Evolutionary conservation across 2,888 invertebrate genomes (phyloP), one percentile per base, ranked within the genome.

Genomic region (Rhamphomyia laevipes): DNA sequence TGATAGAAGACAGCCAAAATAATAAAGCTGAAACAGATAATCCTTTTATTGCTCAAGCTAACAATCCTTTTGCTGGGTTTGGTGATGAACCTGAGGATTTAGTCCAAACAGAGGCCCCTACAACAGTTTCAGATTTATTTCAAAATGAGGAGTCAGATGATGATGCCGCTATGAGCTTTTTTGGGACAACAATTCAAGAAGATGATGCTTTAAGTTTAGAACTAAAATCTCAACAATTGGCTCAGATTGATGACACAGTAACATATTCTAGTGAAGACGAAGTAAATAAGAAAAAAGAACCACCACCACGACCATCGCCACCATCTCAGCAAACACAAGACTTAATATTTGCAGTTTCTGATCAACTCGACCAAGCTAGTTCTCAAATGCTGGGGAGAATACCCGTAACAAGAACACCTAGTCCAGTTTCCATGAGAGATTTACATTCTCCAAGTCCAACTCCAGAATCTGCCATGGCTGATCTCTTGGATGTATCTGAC

Each of bases 331-430:
- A 87, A 67, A 91, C 91, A 0, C 87, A 90, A 71, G 87, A 89
- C 62, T 73, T 92, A 18, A 82, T 91, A 44, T 76, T 85, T 56
- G 86, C 86, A 31, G 90, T 91, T 2, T 89, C 91, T 35, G 90
- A 87, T 2, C 88, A 87, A 49, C 81, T 91, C 81, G 89, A 92
- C 62, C 86, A 87, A 45, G 86, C 89, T 0, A 90, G 90, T 58
- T 84, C 86, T 4, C 84, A 88, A 62, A 71, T 92, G 47, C 68
- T 91, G 49, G 87, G 89, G 57, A 81, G 89, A 51, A 79, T 90
- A 52, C 86, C 89, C 46, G 86, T 83, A 6, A 90, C 89, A 1
- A 78, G 90, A 56, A 87, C 88, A 1, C 91, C 91, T 0, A 90
- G 89, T 66, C 91, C 91, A 0, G 85, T 89, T 1, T 82, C 88